Percentiles rank a stretch among this genome's conserved stretches.
Conservation (phyloP, 2,113 vertebrate species). For the Empidonax alnorum region DNA sequence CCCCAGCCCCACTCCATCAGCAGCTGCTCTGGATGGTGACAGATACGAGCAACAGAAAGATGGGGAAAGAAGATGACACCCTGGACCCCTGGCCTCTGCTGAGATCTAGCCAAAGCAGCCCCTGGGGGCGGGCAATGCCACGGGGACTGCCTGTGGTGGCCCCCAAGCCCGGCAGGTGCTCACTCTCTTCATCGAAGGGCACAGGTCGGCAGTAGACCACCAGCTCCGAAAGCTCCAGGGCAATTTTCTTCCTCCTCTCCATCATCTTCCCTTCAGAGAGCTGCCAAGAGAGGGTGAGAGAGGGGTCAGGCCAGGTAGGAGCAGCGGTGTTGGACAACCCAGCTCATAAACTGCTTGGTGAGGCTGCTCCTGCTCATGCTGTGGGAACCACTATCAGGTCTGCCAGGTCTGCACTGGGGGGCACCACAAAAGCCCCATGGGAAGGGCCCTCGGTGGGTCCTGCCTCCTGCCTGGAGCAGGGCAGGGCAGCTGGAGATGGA, state of each 20-base stretch:
- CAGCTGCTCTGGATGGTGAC: not conserved
- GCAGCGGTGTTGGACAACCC: not conserved
- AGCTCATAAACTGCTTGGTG: not conserved
- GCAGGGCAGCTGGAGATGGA: not conserved
- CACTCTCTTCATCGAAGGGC: slow-evolving; percentile 98
- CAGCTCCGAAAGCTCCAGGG: slow-evolving; percentile 93
- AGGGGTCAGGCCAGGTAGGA: not conserved
- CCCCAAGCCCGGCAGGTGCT: slow-evolving; percentile 52
- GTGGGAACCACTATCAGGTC: not conserved
- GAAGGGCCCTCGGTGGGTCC: not conserved
- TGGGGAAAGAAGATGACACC: not conserved
- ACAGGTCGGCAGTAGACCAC: slow-evolving; percentile 98
- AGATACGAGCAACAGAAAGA: not conserved
- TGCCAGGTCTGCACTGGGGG: not conserved
- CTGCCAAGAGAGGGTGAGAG: slow-evolving; percentile 67
- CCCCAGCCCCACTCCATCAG: not conserved
- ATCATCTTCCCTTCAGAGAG: slow-evolving; percentile 98
- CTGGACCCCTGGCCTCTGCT: not conserved
- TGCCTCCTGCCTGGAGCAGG: not conserved
- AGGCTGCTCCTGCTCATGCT: not conserved
- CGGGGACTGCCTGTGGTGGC: not conserved
- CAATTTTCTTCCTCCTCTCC: slow-evolving; percentile 98
- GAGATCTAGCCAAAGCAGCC: not conserved
- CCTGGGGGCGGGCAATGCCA: not conserved
- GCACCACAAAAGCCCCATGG: not conserved